These are phyloP conservation scores for Menidia beryllina DNA, from an alignment of 2,113 vertebrate species.

Conservation along the genomic window DNA sequence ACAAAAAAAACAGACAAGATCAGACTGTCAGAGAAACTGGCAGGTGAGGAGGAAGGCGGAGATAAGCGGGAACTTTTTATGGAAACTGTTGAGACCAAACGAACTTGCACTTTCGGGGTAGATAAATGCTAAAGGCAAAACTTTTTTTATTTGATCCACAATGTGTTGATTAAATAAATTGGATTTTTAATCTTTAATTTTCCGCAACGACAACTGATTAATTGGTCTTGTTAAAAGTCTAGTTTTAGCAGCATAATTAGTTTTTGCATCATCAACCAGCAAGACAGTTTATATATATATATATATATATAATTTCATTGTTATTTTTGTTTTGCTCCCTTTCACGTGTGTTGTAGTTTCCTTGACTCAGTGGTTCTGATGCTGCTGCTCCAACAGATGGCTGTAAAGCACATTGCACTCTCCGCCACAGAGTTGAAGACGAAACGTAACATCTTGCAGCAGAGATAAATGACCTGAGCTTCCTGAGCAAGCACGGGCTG, in stretches of 20 bases:
- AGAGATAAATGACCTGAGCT: not conserved
- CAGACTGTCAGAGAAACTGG: not conserved
- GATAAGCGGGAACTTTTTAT: no score
- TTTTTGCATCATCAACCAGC: not conserved
- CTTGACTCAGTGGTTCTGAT: no score
- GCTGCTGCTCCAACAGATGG: no score
- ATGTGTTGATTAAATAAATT: no score
- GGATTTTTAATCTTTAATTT: no score
- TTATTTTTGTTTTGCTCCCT: not conserved
- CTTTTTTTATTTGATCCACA: not conserved
- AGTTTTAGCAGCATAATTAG: not conserved
- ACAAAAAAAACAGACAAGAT: not conserved
- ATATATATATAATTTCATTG: no score
- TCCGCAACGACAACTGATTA: no score
- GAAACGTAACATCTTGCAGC: no score
- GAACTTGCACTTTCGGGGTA: not conserved
- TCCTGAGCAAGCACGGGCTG: not conserved
- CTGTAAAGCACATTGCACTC: no score
- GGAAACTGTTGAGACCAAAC: not conserved
- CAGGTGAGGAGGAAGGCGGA: not conserved
- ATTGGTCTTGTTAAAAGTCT: not conserved
- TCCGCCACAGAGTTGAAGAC: no score
- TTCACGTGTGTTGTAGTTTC: not conserved
- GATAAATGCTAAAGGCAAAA: no score
- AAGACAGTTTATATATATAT: no score